A percentile compares a stretch with the other conserved stretches of the same genome.
These are phyloP conservation scores for Channa argus DNA, from an alignment of 2,113 vertebrate genomes.

Conservation along the genomic window DNA sequence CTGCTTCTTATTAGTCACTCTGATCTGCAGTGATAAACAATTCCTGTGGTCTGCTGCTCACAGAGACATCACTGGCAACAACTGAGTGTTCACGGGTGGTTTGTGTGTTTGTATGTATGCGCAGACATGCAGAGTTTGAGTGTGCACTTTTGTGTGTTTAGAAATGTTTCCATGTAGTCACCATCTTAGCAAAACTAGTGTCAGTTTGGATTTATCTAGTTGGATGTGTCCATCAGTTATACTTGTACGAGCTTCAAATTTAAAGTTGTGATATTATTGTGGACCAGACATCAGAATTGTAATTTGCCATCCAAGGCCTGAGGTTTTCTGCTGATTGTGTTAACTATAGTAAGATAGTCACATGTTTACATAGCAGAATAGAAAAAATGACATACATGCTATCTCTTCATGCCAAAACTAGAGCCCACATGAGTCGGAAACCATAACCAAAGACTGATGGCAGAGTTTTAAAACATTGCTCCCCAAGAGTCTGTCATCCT, in stretches of 20 bases:
- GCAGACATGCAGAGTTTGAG: constrained; percentile 43
- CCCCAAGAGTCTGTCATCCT: constrained; percentile 43
- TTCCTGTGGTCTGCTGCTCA: constrained; percentile 87
- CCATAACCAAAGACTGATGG: constrained; percentile 21
- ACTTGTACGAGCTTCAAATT: constrained; percentile 12
- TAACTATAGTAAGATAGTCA: constrained; percentile 13
- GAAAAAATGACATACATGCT: constrained; percentile 14
- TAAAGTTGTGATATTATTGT: constrained; percentile 3
- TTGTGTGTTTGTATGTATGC: constrained; percentile 55
- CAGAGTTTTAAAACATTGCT: constrained; percentile 42
- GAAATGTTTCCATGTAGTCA: not conserved
- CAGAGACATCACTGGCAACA: constrained; percentile 65
- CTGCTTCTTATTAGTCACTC: constrained; percentile 89
- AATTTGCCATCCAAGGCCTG: constrained; percentile 29
- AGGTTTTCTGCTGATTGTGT: constrained; percentile 33
- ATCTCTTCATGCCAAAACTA: constrained; percentile 29
- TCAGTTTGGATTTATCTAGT: not conserved
- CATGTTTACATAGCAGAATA: constrained; percentile 28
- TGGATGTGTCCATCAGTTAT: not conserved
- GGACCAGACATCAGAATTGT: constrained; percentile 31
- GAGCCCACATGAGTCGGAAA: constrained; percentile 18
- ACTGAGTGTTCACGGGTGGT: constrained; percentile 52
- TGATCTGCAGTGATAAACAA: constrained; percentile 88
- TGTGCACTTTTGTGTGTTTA: constrained; percentile 13
- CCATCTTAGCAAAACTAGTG: constrained; percentile 5